phyloP scores from a whole-genome alignment of 2,113 vertebrate species.

The Bothrops jararaca region DNA sequence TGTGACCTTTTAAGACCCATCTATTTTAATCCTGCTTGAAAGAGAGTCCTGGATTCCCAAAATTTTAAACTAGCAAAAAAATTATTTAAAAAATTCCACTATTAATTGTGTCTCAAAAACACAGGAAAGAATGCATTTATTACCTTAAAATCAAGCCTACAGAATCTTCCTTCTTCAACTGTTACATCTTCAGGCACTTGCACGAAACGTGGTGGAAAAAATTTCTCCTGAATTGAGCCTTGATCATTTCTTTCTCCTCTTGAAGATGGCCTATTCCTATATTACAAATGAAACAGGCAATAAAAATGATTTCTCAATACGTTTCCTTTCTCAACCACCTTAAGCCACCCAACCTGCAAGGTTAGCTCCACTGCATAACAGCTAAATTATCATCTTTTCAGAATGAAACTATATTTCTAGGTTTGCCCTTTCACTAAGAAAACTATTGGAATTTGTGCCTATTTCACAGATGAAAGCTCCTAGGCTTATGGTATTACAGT shows the following conservation, averaged over 20 bases:
- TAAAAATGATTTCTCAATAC: neutral
- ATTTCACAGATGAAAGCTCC: neutral
- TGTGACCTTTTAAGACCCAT: neutral
- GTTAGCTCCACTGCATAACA: neutral
- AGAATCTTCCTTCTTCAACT: conserved; percentile 91
- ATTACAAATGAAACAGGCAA: conserved; percentile 8
- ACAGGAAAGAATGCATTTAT: conserved; percentile 29
- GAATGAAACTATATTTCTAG: neutral
- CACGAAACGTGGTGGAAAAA: conserved; percentile 89
- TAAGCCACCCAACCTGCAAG: neutral
- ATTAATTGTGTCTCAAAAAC: neutral
- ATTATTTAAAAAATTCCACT: neutral
- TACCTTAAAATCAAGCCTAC: conserved; percentile 94
- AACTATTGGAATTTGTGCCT: neutral
- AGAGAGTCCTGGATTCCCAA: neutral
- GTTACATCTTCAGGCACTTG: conserved; percentile 87
- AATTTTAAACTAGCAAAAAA: neutral
- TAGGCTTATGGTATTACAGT: neutral
- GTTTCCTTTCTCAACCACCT: neutral
- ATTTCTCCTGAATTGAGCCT: conserved; percentile 89
- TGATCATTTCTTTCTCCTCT: conserved; percentile 79
- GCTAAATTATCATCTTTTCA: neutral
- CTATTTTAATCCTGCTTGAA: neutral
- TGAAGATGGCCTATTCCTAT: conserved; percentile 82
- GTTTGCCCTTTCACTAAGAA: neutral